phyloP scores from a whole-genome alignment of 35 echinoderm and acorn worm species.

The Lytechinus pictus region DNA sequence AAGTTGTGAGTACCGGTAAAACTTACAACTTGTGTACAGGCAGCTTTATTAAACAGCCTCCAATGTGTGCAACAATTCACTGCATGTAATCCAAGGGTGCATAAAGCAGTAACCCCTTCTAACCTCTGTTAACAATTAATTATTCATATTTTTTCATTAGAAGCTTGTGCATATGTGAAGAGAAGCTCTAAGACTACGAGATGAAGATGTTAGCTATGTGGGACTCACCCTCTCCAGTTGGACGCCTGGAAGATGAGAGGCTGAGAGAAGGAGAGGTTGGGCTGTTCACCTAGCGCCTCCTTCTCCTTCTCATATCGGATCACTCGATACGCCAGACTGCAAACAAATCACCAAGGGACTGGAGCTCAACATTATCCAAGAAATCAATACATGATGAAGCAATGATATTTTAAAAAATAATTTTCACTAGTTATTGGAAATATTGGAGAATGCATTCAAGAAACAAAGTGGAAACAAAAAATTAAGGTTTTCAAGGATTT shows the following conservation, averaged over 20 bases:
- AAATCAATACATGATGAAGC: not conserved
- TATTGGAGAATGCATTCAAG: too few species aligned
- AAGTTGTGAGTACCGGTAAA: too few species aligned
- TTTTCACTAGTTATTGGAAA: too few species aligned
- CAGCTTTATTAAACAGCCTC: too few species aligned
- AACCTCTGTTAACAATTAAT: not conserved
- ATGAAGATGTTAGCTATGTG: not conserved
- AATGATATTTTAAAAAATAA: not conserved
- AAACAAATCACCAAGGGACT: conserved; percentile 53
- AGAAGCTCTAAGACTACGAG: not conserved
- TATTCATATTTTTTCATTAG: not conserved
- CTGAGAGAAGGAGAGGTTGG: conserved; percentile 47
- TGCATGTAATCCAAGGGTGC: not conserved
- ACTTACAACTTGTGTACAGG: too few species aligned
- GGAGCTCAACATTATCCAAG: conserved; percentile 49
- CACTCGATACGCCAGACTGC: conserved; percentile 39
- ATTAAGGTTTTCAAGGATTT: too few species aligned
- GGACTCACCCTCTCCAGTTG: conserved; percentile 49
- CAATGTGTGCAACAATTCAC: not conserved
- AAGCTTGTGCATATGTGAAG: not conserved
- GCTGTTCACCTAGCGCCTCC: not conserved
- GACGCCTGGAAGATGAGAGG: conserved; percentile 46
- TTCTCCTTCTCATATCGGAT: conserved; percentile 40
- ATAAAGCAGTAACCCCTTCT: not conserved
- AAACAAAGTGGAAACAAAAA: too few species aligned